Percentiles rank a stretch among this genome's conserved stretches.
These are phyloP conservation scores for Clitarchus hookeri DNA, from an alignment of 2,888 invertebrate species.

Conservation along the genomic window DNA sequence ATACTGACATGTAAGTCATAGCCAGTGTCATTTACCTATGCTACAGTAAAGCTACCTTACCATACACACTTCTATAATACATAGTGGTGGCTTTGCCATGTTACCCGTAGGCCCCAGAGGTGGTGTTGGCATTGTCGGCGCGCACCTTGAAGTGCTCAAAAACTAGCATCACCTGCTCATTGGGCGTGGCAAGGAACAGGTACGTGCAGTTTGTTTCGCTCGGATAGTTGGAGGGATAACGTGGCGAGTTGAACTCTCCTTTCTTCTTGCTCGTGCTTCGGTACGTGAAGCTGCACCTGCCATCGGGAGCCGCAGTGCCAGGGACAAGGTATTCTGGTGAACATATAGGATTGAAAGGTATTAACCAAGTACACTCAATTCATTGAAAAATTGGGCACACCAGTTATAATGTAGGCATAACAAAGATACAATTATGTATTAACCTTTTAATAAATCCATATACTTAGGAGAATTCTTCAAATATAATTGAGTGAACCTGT, in stretches of 20 bases:
- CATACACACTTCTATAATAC: not conserved
- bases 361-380: too few species aligned
- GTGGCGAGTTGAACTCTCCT: constrained; percentile 93
- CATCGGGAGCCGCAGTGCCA: constrained; percentile 90
- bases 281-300: constrained; percentile 90
- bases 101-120: constrained; percentile 76
- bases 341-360: not conserved
- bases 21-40: too few species aligned
- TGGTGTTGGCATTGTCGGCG: constrained; percentile 78
- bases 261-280: constrained; percentile 83
- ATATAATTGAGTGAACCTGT: too few species aligned
- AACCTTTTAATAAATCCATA: too few species aligned
- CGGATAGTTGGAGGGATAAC: constrained; percentile 96
- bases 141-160: constrained; percentile 91
- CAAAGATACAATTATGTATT: too few species aligned
- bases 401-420: too few species aligned
- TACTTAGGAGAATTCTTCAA: too few species aligned
- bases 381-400: too few species aligned
- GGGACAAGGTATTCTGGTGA: constrained; percentile 87
- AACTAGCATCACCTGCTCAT: constrained; percentile 87
- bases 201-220: constrained; percentile 94
- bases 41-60: too few species aligned
- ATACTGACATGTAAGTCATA: too few species aligned
- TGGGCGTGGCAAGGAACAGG: constrained; percentile 81
- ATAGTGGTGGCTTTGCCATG: constrained; percentile 40